Conservation (phyloP, 2,113 vertebrate genomes). For the Siniperca knerii region DNA sequence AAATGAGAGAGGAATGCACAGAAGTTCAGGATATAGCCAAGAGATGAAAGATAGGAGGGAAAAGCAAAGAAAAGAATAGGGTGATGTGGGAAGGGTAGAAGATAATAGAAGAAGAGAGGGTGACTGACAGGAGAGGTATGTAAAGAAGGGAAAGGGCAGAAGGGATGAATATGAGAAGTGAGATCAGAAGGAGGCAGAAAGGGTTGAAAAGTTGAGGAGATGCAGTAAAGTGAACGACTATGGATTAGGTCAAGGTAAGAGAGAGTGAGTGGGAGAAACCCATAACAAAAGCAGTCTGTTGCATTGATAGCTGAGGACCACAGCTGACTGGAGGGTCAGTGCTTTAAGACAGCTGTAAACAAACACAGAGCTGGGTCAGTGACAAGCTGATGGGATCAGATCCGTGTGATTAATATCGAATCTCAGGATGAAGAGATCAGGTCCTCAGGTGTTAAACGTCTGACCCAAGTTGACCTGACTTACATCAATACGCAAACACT, state of each 20-base stretch:
- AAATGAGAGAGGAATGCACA: neutral
- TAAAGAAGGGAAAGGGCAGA: neutral
- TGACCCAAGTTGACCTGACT: constrained; percentile 29
- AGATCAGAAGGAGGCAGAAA: neutral
- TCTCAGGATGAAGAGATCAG: constrained; percentile 57
- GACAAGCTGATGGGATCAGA: constrained; percentile 64
- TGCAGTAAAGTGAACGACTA: neutral
- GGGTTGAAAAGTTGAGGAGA: constrained; percentile 2
- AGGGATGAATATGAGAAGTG: neutral
- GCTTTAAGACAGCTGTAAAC: constrained; percentile 67
- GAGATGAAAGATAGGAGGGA: neutral
- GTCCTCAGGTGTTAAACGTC: constrained; percentile 50
- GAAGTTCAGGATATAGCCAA: constrained; percentile 1
- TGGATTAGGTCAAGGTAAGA: neutral
- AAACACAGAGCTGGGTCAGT: constrained; percentile 60
- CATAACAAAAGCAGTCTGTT: neutral
- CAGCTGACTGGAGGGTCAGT: constrained; percentile 55
- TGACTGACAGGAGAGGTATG: neutral
- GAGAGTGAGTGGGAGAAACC: neutral
- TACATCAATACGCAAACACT: constrained; percentile 34
- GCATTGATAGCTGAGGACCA: constrained; percentile 48
- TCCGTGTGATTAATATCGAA: constrained; percentile 66
- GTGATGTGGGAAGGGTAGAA: neutral
- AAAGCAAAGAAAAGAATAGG: neutral
- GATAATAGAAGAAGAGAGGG: neutral